phyloP scores from a whole-genome alignment of 2,888 invertebrate species.

The Epinotia nisella region DNA sequence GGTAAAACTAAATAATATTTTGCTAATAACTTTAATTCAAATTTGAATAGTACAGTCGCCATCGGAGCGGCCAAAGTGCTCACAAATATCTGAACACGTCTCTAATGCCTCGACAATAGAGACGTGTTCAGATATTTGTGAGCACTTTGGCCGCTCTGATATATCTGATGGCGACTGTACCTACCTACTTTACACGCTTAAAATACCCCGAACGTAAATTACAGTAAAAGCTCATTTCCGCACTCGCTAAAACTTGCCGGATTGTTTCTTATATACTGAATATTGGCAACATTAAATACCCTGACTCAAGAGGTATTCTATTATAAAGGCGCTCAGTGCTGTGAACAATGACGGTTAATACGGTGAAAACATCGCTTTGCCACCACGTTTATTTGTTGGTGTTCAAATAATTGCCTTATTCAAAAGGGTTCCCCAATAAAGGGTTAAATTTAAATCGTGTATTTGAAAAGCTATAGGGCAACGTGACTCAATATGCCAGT shows the following conservation, averaged over 20 bases:
- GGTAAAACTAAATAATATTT: too few species aligned
- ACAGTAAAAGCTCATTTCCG: slow-evolving; percentile 32
- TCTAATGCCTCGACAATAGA: too few species aligned
- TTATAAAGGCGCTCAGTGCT: slow-evolving; percentile 24
- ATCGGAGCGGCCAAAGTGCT: too few species aligned
- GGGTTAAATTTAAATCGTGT: slow-evolving; percentile 21
- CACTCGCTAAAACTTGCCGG: slow-evolving; percentile 19
- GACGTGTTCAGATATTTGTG: too few species aligned
- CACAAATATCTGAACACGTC: too few species aligned
- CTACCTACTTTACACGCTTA: background rate
- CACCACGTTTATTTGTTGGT: slow-evolving; percentile 41
- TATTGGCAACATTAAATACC: slow-evolving; percentile 40
- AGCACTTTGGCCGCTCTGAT: too few species aligned
- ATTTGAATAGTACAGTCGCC: too few species aligned
- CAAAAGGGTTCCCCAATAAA: slow-evolving; percentile 27
- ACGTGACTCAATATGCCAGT: slow-evolving; percentile 25
- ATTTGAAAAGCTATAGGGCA: slow-evolving; percentile 23
- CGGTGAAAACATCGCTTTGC: slow-evolving; percentile 30
- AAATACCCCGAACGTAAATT: slow-evolving; percentile 5
- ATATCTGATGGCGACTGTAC: too few species aligned
- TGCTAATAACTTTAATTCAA: too few species aligned
- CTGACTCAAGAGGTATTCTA: slow-evolving; percentile 31
- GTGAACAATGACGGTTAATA: slow-evolving; percentile 37
- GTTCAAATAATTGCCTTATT: slow-evolving; percentile 36
- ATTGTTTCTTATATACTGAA: slow-evolving; percentile 25